Conservation (phyloP, 2,113 vertebrate species). For the Siniperca chuatsi region DNA sequence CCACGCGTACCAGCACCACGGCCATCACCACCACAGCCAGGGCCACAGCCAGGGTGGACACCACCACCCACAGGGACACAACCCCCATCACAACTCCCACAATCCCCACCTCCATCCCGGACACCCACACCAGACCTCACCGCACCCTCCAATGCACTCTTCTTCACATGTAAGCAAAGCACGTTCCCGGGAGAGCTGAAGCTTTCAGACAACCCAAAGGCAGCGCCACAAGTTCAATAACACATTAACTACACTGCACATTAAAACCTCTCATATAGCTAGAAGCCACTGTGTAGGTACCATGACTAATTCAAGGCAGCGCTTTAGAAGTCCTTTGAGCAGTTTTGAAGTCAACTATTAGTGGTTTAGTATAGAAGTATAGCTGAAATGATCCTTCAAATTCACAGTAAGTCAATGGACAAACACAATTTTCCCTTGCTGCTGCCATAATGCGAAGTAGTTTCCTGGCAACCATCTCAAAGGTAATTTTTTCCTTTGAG, state of each 20-base stretch:
- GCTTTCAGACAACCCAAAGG: slow-evolving; percentile 43
- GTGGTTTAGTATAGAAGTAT: slow-evolving; percentile 47
- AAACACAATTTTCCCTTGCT: slow-evolving; percentile 49
- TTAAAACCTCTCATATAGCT: slow-evolving; percentile 51
- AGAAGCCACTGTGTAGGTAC: slow-evolving; percentile 4
- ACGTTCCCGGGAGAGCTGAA: slow-evolving; percentile 5
- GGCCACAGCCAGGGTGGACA: slow-evolving; percentile 88
- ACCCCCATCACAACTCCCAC: slow-evolving; percentile 93
- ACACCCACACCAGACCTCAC: slow-evolving; percentile 94
- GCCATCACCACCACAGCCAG: slow-evolving; percentile 89
- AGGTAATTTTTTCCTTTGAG: slow-evolving; percentile 46
- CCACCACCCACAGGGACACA: slow-evolving; percentile 95
- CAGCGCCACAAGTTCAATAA: slow-evolving; percentile 64
- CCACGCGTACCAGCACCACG: slow-evolving; percentile 90
- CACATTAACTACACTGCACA: slow-evolving; percentile 55
- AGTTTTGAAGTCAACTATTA: slow-evolving; percentile 58
- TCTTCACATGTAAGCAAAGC: slow-evolving; percentile 90
- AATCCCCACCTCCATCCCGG: slow-evolving; percentile 93
- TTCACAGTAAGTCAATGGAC: slow-evolving; percentile 49
- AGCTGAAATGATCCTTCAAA: slow-evolving; percentile 57
- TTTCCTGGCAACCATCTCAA: slow-evolving; percentile 65
- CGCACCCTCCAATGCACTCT: slow-evolving; percentile 92
- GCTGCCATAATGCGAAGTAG: slow-evolving; percentile 55
- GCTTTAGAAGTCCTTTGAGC: slow-evolving; percentile 44
- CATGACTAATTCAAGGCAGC: slow-evolving; percentile 44